phyloP scores from a whole-genome alignment of 2,797 vertebrate genomes.

The Heliangelus exortis region DNA sequence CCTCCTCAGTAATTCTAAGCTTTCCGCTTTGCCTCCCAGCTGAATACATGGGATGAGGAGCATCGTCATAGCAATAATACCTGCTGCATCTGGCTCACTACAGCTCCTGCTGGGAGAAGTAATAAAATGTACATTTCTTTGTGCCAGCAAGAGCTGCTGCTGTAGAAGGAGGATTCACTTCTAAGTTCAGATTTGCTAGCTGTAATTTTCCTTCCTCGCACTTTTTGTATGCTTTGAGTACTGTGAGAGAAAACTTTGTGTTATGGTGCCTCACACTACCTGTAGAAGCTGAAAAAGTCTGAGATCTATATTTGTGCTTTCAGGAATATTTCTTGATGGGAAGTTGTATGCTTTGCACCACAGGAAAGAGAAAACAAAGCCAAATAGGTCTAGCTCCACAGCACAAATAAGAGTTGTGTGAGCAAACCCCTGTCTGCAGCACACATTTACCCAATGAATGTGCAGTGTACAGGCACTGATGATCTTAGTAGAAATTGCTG shows the following conservation, averaged over 20 bases:
- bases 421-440: neutral
- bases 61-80: neutral
- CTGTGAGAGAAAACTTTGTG: neutral
- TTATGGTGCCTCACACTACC: neutral
- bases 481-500: neutral
- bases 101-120: slow-evolving; percentile 19
- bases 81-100: slow-evolving; percentile 21
- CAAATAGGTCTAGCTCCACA: rapidly evolving
- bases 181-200: neutral
- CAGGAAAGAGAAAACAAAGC: neutral
- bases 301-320: neutral
- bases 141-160: neutral
- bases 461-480: neutral
- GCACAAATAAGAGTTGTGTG: neutral
- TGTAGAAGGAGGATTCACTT: neutral
- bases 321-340: neutral
- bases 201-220: slow-evolving; percentile 1
- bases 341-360: neutral
- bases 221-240: neutral
- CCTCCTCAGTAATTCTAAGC: neutral
- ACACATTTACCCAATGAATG: neutral
- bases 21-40: neutral
- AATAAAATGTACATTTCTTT: neutral
- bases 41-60: neutral
- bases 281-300: neutral